A percentile compares a stretch with the other conserved stretches of the same genome.
Evolutionary conservation across 2,113 vertebrate genomes (phyloP).

Genomic region (Sclerurus mexicanus): DNA sequence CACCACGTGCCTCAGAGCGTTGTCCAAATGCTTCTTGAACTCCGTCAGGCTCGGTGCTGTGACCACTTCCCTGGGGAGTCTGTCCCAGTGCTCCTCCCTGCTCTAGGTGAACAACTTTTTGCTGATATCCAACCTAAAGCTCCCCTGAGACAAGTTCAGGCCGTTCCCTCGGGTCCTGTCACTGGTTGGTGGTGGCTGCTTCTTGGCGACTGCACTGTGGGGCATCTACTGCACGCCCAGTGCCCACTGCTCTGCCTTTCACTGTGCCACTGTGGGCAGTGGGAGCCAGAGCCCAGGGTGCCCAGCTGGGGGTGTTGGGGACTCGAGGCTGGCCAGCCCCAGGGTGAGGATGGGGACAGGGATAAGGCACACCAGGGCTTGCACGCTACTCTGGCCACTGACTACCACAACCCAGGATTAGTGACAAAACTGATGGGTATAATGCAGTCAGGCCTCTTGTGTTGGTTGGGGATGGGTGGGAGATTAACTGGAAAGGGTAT

Average conservation of each 20-base stretch:
- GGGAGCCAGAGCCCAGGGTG: neutral
- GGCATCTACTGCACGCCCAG: neutral
- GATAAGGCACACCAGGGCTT: neutral
- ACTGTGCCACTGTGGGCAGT: accelerated
- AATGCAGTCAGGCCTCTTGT: accelerated
- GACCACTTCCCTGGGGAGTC: neutral
- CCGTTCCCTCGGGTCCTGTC: neutral
- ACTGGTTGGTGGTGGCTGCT: neutral
- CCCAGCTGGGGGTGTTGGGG: too few relatives aligned
- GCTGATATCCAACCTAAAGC: neutral
- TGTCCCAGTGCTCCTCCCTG: accelerated
- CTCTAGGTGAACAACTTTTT: neutral
- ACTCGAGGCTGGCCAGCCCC: accelerated
- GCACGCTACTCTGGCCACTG: neutral
- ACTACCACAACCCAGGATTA: accelerated
- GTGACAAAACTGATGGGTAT: neutral
- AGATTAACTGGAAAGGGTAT: neutral
- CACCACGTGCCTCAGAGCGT: accelerated
- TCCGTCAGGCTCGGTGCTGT: neutral
- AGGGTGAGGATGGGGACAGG: neutral
- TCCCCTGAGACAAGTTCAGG: neutral
- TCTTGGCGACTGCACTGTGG: neutral
- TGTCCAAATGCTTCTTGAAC: accelerated
- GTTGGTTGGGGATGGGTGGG: neutral
- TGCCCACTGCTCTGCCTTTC: neutral